Percentiles rank a stretch among this genome's conserved stretches.
These are phyloP conservation scores for Calcarius lapponicus DNA, from an alignment of 2,797 vertebrate species.

Conservation along the genomic window DNA sequence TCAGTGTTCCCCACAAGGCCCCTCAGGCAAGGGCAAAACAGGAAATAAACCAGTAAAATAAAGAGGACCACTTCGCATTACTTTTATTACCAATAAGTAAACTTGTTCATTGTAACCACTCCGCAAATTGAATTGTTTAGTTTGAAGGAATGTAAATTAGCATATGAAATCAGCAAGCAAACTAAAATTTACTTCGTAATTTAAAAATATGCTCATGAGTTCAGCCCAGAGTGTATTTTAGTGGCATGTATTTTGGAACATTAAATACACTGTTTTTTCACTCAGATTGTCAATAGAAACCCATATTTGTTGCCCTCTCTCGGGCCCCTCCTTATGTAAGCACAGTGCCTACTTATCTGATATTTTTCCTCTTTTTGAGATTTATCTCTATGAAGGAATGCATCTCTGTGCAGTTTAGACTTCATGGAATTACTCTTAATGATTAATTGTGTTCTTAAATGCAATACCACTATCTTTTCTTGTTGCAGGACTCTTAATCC, in stretches of 20 bases:
- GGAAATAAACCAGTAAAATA: not conserved
- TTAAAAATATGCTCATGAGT: not conserved
- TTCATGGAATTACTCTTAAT: not conserved
- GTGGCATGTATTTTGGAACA: conserved; percentile 53
- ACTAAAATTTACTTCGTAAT: not conserved
- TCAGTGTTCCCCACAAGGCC: not conserved
- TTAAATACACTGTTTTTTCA: conserved; percentile 49
- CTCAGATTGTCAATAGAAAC: conserved; percentile 51
- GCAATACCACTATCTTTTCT: not conserved
- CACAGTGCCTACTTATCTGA: conserved; percentile 35
- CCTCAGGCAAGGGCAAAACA: not conserved
- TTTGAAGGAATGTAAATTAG: conserved; percentile 43
- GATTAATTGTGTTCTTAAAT: not conserved
- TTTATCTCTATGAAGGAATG: not conserved
- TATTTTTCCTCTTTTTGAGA: not conserved
- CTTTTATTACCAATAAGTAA: conserved; percentile 12
- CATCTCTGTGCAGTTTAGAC: not conserved
- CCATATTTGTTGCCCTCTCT: conserved; percentile 17
- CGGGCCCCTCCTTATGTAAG: not conserved
- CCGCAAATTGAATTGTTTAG: conserved; percentile 41
- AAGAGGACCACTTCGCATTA: not conserved
- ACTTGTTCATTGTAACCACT: conserved; percentile 25
- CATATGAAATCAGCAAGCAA: conserved; percentile 37
- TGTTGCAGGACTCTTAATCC: not conserved
- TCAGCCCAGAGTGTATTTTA: conserved; percentile 39